Base-by-base conservation (phyloP, 64 coral and sea anemone species). In the Porites lutea region DNA sequence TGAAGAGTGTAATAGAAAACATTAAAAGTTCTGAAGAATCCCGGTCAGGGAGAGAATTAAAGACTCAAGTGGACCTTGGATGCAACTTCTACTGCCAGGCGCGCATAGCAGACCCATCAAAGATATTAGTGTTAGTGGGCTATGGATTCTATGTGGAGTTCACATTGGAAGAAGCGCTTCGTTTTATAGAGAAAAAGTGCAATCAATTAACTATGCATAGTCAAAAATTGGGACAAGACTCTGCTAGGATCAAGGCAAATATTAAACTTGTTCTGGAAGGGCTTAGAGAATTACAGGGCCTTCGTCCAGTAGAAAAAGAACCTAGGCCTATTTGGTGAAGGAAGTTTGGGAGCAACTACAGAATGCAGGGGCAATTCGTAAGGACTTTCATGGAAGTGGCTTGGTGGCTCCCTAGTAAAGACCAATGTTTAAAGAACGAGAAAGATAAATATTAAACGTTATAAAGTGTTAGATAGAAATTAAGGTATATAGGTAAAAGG, bases 71-170 rank as follows among this genome's bases (percentile, higher is more conserved):
- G 12, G 97, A 99, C 72, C 89, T 99, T 44, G 97, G 97, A 45
- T 96, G 91, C 46, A 96, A 99, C 88, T 99, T 99, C 21, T 99
- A 91, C 59, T 96, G 97, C 48, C 91, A 99, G 69, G 97, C 97
- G 0, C 82, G 91, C 3, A 86, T 99, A 44, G 47, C 83, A 84
- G 97, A 99, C 71, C 93, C 94, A 4, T 96, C 91, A 45, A 99
- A 87, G 66, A 92, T 99, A 83, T 91, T 92, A 64, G 94, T 99
- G 16, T 87, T 88, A 37, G 97, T 99, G 27, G 97, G 97, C 59
- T 96, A 86, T 86, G 97, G 97, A 72, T 99, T 99, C 84, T 99
- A 72, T 88, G 94, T 99, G 43, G 94, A 99, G 46, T 96, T 99
- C 43, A 99, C 94, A 18, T 92, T 99, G 72, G 91, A 96, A 53